These are phyloP conservation scores for Agraylea sexmaculata DNA, from an alignment of 1,140 invertebrate species.

Conservation along the genomic window DNA sequence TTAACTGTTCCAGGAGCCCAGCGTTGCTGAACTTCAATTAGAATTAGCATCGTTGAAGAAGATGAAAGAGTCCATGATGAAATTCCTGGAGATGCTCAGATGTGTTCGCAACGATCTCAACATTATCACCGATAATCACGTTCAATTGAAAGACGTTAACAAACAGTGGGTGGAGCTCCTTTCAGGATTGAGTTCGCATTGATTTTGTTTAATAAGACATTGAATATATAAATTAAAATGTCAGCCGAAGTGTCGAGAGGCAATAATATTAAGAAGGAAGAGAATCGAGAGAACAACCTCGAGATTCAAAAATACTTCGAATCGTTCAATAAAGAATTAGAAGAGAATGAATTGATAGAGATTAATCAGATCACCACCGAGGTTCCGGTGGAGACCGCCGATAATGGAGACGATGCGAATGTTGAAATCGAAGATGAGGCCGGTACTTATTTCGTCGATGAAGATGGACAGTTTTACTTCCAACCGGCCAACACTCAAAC, in stretches of 20 bases:
- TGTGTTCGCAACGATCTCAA: conserved; percentile 13
- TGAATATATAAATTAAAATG: not conserved
- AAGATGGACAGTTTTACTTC: conserved; percentile 59
- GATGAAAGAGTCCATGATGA: conserved; percentile 8
- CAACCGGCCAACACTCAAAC: conserved; percentile 40
- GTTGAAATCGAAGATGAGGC: conserved; percentile 39
- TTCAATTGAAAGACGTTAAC: conserved; percentile 14
- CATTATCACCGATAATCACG: conserved; percentile 13
- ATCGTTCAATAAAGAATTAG: conserved; percentile 77
- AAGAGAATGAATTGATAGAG: conserved; percentile 28
- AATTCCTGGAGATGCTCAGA: conserved; percentile 15
- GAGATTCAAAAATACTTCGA: conserved; percentile 61
- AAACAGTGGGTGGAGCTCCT: conserved; percentile 11
- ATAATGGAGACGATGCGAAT: conserved; percentile 36
- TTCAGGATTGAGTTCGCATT: too few relatives aligned
- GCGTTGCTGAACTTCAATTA: conserved; percentile 6
- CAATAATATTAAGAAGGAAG: not conserved
- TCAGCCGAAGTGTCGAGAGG: not conserved
- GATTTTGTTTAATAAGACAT: too few relatives aligned
- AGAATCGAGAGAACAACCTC: conserved; percentile 1
- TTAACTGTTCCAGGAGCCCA: conserved; percentile 16
- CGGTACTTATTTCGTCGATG: conserved; percentile 58
- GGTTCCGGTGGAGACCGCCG: conserved; percentile 38
- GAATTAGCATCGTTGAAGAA: conserved; percentile 14
- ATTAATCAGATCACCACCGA: conserved; percentile 19